A percentile compares a stretch with the other conserved stretches of the same genome.
phyloP scores from a whole-genome alignment of 2,888 invertebrate genomes.

The Schrankia costaestrigalis region DNA sequence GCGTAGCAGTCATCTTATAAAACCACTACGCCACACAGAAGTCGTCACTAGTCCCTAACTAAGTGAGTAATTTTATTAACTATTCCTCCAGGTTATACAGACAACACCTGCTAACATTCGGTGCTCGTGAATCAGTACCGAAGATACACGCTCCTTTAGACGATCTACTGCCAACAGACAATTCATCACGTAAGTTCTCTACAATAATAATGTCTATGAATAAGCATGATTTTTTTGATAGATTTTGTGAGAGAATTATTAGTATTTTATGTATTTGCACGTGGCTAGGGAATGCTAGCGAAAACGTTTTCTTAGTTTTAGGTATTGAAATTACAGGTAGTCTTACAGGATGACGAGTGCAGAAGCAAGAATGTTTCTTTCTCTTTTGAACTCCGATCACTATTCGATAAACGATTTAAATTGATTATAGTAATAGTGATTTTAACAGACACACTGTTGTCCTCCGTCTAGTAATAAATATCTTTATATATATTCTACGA shows the following conservation, averaged over 20 bases:
- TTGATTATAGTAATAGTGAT: too few species aligned
- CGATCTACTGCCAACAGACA: constrained; percentile 60
- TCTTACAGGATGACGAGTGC: too few species aligned
- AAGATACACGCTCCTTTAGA: constrained; percentile 66
- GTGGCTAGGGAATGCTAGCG: constrained; percentile 1
- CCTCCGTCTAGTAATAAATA: too few species aligned
- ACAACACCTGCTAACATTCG: constrained; percentile 87
- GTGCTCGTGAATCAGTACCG: constrained; percentile 75
- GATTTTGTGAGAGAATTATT: too few species aligned
- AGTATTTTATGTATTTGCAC: constrained; percentile 1
- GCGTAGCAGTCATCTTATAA: neutral
- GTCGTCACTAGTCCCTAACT: neutral
- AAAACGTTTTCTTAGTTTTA: too few species aligned
- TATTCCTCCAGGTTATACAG: constrained; percentile 82
- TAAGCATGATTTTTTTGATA: constrained; percentile 5
- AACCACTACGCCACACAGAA: neutral
- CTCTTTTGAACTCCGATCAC: too few species aligned
- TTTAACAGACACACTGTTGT: too few species aligned
- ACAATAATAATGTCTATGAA: neutral
- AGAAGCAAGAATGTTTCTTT: too few species aligned
- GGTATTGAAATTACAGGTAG: too few species aligned
- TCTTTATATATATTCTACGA: too few species aligned
- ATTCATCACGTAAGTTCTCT: constrained; percentile 60
- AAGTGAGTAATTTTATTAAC: neutral
- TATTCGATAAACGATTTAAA: too few species aligned